Base-by-base conservation (phyloP, 2,888 invertebrate genomes). In the Harpalus rufipes region DNA sequence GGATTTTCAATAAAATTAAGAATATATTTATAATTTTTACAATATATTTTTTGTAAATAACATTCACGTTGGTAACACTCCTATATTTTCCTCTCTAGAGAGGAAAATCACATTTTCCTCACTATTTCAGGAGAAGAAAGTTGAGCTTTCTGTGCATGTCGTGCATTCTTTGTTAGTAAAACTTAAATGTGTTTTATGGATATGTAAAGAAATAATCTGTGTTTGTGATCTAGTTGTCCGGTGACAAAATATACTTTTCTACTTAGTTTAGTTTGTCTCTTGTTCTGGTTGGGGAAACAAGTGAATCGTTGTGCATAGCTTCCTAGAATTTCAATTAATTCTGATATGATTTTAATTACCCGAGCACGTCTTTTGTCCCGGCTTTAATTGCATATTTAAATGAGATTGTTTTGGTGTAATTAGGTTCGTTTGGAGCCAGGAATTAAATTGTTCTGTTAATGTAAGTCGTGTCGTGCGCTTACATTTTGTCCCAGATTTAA, bases 281-380 rank as follows among this genome's bases (percentile, higher is more conserved):
- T 58, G 78, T 78, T 78, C 78, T 58, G 78, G 58, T 58, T 32
- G 58, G 58, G n/a, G 14, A 21, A 14, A 78, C 58, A 78, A 78
- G 78, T 78, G 78, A 78, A 78, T 18, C 78, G 44, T 56, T 56
- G 18, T 21, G 59, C 59, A 12, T 10, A 25, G 78, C 78, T 84
- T 84, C 84, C 84, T 58, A 84, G 84, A 84, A 84, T 84, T 84
- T 84, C 84, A 84, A 84, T 84, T 84, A 84, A 84, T 84, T 84
- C 63, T 84, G 84, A 84, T 84, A 84, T 65, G 84, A 84, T 84
- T 84, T 84, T 84, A 84, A 84, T 84, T 84, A 78, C 84, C 41
- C 58, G 78, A 56, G 56, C 58, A 32, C 14, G 51, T 84, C 84
- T 84, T 84, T 84, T 84, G 78, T 84, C 84, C 78, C 61, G 12